A percentile compares a stretch with the other conserved stretches of the same genome.
These are phyloP conservation scores for Bos indicus DNA, from an alignment of 2,113 vertebrate species.

Conservation along the genomic window DNA sequence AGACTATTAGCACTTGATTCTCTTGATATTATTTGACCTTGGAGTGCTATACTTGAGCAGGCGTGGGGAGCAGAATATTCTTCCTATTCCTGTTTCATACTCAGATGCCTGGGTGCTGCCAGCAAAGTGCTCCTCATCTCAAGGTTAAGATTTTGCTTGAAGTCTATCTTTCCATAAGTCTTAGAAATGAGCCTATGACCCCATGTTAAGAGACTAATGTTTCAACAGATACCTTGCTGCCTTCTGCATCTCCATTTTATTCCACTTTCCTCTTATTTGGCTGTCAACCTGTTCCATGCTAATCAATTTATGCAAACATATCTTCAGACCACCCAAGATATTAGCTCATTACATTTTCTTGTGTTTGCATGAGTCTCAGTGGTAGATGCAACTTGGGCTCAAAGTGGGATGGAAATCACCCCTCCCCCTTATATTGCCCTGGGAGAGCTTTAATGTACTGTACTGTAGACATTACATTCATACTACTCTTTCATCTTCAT, in stretches of 20 bases:
- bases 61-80: background rate
- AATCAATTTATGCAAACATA: background rate
- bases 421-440: background rate
- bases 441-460: background rate
- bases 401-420: background rate
- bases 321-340: background rate
- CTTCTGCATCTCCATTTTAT: background rate
- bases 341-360: background rate
- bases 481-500: slow-evolving; percentile 11
- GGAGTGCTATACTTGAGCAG: background rate
- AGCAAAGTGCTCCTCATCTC: background rate
- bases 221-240: background rate
- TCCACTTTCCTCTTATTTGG: background rate
- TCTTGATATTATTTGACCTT: background rate
- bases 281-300: background rate
- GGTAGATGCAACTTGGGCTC: background rate
- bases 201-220: background rate
- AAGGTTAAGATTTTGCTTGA: background rate
- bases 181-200: background rate
- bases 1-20: background rate
- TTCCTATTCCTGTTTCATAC: background rate
- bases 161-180: background rate
- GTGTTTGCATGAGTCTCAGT: background rate
- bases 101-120: background rate
- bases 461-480: background rate